Evolutionary conservation across 1,140 invertebrate genomes (phyloP).

Genomic region (Leptinotarsa defecta): DNA sequence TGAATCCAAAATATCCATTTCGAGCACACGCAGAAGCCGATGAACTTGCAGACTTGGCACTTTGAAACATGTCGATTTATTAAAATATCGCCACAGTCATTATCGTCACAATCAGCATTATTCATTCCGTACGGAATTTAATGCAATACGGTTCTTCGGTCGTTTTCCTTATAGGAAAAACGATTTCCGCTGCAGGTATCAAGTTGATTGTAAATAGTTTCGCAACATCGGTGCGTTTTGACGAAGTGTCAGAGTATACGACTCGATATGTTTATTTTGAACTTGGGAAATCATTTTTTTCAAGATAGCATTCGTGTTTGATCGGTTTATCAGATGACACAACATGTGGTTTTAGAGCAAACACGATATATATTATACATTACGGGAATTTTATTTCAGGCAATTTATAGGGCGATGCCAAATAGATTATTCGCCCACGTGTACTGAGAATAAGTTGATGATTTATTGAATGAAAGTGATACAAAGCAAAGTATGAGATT

Average conservation of each 20-base stretch:
- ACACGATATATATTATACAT: background rate
- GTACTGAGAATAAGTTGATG: too few relatives aligned
- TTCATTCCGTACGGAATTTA: constrained; percentile 3
- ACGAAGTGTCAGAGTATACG: background rate
- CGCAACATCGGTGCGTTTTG: background rate
- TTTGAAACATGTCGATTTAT: constrained; percentile 23
- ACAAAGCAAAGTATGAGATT: too few relatives aligned
- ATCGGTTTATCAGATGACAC: constrained; percentile 5
- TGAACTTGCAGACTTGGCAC: constrained; percentile 7
- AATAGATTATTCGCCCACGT: too few relatives aligned
- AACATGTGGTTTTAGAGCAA: constrained; percentile 6
- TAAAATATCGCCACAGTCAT: background rate
- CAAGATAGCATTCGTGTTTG: background rate
- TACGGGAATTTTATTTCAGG: background rate
- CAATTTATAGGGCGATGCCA: too few relatives aligned
- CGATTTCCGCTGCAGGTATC: constrained; percentile 11
- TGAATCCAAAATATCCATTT: background rate
- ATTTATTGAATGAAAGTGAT: too few relatives aligned
- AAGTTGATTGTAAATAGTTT: constrained; percentile 23
- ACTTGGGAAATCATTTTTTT: background rate
- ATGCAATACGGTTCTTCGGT: background rate
- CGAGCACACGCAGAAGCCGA: background rate
- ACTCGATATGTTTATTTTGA: background rate
- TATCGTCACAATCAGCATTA: constrained; percentile 13
- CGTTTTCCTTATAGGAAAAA: background rate